A percentile compares a stretch with the other conserved stretches of the same genome.
Conservation (phyloP, 2,888 invertebrate species). For the Mythimna vitellina region DNA sequence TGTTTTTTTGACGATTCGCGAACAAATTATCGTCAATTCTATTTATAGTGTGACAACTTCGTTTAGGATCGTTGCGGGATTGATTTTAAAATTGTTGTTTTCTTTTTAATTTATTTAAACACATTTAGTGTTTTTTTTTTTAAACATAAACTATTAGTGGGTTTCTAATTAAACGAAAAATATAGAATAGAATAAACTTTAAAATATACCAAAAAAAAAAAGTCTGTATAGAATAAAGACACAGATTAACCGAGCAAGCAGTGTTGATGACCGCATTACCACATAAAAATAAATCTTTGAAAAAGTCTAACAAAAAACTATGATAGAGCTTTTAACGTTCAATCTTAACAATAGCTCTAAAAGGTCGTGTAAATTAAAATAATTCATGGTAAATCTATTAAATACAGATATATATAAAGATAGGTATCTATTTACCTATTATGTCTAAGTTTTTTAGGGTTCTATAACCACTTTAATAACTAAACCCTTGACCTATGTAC, state of each 20-base stretch:
- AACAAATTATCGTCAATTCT: constrained; percentile 40
- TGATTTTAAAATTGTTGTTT: neutral
- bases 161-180: too few relatives aligned
- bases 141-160: too few relatives aligned
- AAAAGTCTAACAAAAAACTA: neutral
- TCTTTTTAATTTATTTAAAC: neutral
- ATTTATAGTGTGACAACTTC: constrained; percentile 35
- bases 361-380: constrained; percentile 33
- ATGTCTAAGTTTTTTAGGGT: constrained; percentile 2
- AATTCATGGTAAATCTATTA: constrained; percentile 32
- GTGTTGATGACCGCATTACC: constrained; percentile 2
- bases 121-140: neutral
- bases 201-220: too few relatives aligned
- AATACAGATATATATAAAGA: constrained; percentile 4
- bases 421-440: neutral
- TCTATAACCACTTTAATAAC: neutral
- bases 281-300: neutral
- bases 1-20: constrained; percentile 56
- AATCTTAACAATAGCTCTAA: constrained; percentile 26
- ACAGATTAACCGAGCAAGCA: neutral
- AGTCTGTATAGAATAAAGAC: neutral
- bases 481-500: neutral
- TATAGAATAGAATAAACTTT: too few relatives aligned
- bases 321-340: constrained; percentile 32
- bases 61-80: neutral